Conservation (phyloP, 2,888 invertebrate genomes). For the Microplitis manilae region DNA sequence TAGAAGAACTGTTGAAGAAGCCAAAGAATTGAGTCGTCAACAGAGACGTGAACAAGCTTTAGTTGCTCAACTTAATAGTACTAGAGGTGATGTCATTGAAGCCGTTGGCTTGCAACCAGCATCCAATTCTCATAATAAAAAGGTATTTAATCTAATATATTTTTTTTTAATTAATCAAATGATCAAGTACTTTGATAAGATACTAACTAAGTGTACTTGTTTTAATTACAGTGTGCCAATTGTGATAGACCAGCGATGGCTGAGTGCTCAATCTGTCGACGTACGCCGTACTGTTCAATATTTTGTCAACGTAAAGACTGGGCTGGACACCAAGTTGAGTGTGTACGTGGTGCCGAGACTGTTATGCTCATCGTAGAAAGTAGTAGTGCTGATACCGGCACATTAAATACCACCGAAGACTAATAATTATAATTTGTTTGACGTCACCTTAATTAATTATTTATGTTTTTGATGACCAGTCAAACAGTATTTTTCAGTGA, state of each 20-base stretch:
- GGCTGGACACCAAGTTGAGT: slow-evolving; percentile 89
- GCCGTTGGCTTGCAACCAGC: slow-evolving; percentile 76
- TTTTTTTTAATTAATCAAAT: no score
- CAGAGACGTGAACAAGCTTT: slow-evolving; percentile 72
- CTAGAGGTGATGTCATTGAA: slow-evolving; percentile 70
- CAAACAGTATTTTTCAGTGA: slow-evolving; percentile 7
- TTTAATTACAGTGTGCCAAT: slow-evolving; percentile 82
- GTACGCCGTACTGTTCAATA: slow-evolving; percentile 90
- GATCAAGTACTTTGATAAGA: no score
- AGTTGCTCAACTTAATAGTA: slow-evolving; percentile 72
- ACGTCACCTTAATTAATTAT: neutral
- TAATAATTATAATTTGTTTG: slow-evolving; percentile 64
- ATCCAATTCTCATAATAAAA: slow-evolving; percentile 80
- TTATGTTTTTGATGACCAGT: neutral
- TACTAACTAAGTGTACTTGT: neutral
- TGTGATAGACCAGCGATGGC: slow-evolving; percentile 90
- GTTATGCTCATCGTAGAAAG: slow-evolving; percentile 91
- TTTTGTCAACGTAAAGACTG: slow-evolving; percentile 94
- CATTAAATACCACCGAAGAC: slow-evolving; percentile 61
- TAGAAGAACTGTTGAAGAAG: slow-evolving; percentile 81
- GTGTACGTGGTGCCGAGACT: slow-evolving; percentile 83
- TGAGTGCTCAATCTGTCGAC: slow-evolving; percentile 88
- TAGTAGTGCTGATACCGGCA: slow-evolving; percentile 62
- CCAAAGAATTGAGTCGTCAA: slow-evolving; percentile 78
- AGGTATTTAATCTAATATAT: slow-evolving; percentile 73